Conservation (phyloP, 2,797 vertebrate genomes). For the Austrolebias charrua region DNA sequence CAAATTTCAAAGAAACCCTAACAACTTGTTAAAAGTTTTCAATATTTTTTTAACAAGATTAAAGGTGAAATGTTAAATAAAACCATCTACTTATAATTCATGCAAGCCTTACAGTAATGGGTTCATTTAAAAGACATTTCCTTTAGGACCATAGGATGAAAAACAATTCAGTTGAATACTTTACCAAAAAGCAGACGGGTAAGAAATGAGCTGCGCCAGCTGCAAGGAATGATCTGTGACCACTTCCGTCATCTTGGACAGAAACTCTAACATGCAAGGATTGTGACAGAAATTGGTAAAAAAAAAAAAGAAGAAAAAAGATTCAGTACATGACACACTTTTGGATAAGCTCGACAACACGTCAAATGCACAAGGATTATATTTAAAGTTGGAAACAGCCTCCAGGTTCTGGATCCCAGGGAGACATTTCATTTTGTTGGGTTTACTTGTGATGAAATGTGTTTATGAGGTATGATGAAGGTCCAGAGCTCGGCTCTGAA, state of each 20-base stretch:
- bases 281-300: slow-evolving; percentile 32
- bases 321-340: slow-evolving; percentile 43
- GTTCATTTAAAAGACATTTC: background rate
- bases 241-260: slow-evolving; percentile 43
- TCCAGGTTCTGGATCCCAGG: slow-evolving; percentile 27
- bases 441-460: slow-evolving; percentile 30
- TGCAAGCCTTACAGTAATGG: too few species aligned
- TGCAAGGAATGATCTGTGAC: slow-evolving; percentile 52
- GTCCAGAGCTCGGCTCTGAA: slow-evolving; percentile 39
- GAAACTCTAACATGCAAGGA: slow-evolving; percentile 29
- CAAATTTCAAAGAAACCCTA: too few species aligned
- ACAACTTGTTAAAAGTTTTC: too few species aligned
- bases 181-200: slow-evolving; percentile 27
- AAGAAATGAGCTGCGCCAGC: slow-evolving; percentile 53
- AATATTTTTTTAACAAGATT: background rate
- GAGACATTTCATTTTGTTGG: slow-evolving; percentile 14
- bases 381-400: slow-evolving; percentile 40
- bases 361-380: slow-evolving; percentile 46
- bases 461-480: slow-evolving; percentile 39
- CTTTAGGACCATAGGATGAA: background rate
- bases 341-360: slow-evolving; percentile 50
- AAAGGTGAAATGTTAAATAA: background rate
- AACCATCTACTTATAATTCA: background rate
- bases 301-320: slow-evolving; percentile 8
- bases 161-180: slow-evolving; percentile 16